phyloP scores from a whole-genome alignment of 2,797 vertebrate genomes.

The Aulostomus chinensis region DNA sequence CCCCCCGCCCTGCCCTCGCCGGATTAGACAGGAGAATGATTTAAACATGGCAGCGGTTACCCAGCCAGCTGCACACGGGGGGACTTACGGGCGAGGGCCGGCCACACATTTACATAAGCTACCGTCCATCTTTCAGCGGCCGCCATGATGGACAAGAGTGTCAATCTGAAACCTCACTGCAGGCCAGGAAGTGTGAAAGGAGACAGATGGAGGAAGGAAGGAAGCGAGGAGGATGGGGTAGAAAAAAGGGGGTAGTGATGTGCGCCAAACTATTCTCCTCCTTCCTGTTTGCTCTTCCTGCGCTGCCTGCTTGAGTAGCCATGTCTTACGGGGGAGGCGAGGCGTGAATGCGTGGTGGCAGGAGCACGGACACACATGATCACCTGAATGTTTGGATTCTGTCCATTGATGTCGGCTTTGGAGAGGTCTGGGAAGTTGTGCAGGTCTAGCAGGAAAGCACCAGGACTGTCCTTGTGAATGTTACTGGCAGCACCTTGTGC shows the following conservation, averaged over 20 bases:
- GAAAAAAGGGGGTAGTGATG: slow-evolving; percentile 71
- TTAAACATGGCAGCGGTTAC: slow-evolving; percentile 71
- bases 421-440: slow-evolving; percentile 97
- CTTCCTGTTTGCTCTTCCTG: slow-evolving; percentile 67
- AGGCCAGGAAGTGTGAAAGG: slow-evolving; percentile 44
- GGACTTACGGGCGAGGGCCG: slow-evolving; percentile 35
- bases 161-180: slow-evolving; percentile 37
- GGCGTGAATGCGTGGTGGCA: slow-evolving; percentile 39
- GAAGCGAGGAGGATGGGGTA: slow-evolving; percentile 8
- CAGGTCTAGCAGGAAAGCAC: slow-evolving; percentile 91
- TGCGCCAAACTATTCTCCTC: slow-evolving; percentile 71
- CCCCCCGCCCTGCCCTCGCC: slow-evolving; percentile 59
- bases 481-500: slow-evolving; percentile 74
- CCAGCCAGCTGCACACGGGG: slow-evolving; percentile 65
- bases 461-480: slow-evolving; percentile 88
- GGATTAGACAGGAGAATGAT: slow-evolving; percentile 72
- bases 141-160: slow-evolving; percentile 54
- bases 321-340: slow-evolving; percentile 50
- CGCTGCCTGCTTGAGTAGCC: slow-evolving; percentile 61
- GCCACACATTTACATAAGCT: slow-evolving; percentile 68
- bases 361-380: slow-evolving; percentile 50
- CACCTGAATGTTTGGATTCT: slow-evolving; percentile 99
- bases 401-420: slow-evolving; percentile 94
- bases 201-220: slow-evolving; percentile 9
- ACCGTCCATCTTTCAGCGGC: slow-evolving; percentile 55